Evolutionary conservation across 2,888 invertebrate species (phyloP).

Genomic region (Orchesellides sinensis): DNA sequence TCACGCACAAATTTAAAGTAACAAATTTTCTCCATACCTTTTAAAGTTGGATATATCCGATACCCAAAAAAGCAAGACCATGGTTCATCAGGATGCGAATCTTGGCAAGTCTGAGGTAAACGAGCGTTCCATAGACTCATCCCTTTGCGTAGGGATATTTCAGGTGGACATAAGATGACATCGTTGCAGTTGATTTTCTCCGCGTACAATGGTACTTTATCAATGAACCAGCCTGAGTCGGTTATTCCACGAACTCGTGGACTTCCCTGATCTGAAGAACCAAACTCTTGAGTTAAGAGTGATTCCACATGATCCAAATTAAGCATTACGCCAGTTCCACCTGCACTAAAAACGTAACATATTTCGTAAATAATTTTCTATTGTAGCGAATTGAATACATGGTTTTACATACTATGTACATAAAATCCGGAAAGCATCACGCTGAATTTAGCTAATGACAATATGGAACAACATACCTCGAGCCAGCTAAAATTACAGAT

Average conservation of each 20-base stretch:
- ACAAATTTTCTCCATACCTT: constrained; percentile 81
- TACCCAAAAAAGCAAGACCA: constrained; percentile 97
- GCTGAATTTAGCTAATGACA: constrained; percentile 9
- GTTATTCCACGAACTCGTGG: constrained; percentile 86
- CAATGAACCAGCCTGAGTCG: constrained; percentile 97
- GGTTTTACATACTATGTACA: too few relatives aligned
- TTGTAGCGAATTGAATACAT: too few relatives aligned
- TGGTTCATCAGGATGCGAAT: constrained; percentile 84
- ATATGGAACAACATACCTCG: constrained; percentile 76
- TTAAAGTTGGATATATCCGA: constrained; percentile 89
- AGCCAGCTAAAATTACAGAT: constrained; percentile 86
- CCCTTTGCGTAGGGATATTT: constrained; percentile 85
- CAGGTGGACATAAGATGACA: constrained; percentile 81
- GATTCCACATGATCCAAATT: constrained; percentile 90
- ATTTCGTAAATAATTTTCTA: too few relatives aligned
- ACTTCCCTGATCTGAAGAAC: constrained; percentile 30
- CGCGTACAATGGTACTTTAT: constrained; percentile 87
- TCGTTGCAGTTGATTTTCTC: constrained; percentile 77
- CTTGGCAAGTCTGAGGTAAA: constrained; percentile 87
- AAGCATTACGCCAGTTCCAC: constrained; percentile 94
- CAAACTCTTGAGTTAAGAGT: constrained; percentile 62
- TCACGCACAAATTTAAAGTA: not conserved
- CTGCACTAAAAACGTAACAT: too few relatives aligned
- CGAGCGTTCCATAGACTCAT: constrained; percentile 88
- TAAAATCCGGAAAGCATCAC: constrained; percentile 1